Evolutionary conservation across 2,888 invertebrate genomes (phyloP).

Genomic region (Patella ulyssiponensis): DNA sequence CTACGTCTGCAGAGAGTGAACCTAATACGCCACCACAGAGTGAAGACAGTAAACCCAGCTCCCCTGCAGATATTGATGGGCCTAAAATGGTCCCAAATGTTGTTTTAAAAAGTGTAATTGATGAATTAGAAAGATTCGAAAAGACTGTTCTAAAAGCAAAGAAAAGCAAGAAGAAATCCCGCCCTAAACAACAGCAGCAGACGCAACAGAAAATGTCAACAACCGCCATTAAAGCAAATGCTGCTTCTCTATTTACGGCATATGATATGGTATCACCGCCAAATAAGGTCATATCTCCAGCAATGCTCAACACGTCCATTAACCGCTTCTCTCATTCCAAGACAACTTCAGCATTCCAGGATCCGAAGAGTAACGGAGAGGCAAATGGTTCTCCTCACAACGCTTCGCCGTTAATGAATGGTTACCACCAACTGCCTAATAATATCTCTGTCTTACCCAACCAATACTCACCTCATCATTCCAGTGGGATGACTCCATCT

Average conservation of each 20-base stretch:
- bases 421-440: constrained; percentile 13
- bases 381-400: constrained; percentile 24
- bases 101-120: constrained; percentile 62
- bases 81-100: constrained; percentile 54
- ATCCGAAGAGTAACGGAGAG: constrained; percentile 36
- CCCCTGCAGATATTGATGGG: constrained; percentile 22
- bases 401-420: background rate
- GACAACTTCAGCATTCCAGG: constrained; percentile 57
- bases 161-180: constrained; percentile 50
- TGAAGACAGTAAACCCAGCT: constrained; percentile 24
- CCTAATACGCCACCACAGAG: constrained; percentile 27
- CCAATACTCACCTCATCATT: constrained; percentile 8
- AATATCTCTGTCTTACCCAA: constrained; percentile 22
- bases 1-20: constrained; percentile 18
- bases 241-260: constrained; percentile 39
- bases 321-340: constrained; percentile 56
- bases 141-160: constrained; percentile 52
- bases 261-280: constrained; percentile 65
- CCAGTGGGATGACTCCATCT: background rate
- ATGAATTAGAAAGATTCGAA: constrained; percentile 58
- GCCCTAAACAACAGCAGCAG: constrained; percentile 40
- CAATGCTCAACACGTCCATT: constrained; percentile 43
- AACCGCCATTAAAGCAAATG: constrained; percentile 11
- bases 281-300: constrained; percentile 59
- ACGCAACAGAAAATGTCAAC: constrained; percentile 23